phyloP scores from a whole-genome alignment of 2,888 invertebrate species.

The Osmoderma eremita region DNA sequence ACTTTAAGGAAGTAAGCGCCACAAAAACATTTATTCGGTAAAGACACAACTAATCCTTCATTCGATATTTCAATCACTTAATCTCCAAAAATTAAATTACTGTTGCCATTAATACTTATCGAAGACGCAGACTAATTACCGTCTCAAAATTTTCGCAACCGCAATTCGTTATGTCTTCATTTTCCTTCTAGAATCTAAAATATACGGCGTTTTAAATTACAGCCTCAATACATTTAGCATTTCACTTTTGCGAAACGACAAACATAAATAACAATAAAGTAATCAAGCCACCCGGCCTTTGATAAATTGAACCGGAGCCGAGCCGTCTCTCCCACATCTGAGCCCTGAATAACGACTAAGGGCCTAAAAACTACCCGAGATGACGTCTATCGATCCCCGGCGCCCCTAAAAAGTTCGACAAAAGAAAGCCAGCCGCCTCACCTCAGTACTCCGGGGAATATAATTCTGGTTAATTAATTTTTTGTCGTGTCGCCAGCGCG shows the following conservation, averaged over 20 bases:
- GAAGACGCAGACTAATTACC: no score
- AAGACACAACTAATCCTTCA: no score
- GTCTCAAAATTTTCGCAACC: no score
- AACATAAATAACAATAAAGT: constrained; percentile 28
- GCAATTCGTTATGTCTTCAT: no score
- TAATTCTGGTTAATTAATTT: constrained; percentile 38
- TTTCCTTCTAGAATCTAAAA: background rate
- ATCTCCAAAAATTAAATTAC: no score
- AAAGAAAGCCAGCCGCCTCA: constrained; percentile 12
- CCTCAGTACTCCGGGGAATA: constrained; percentile 17
- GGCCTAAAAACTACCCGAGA: constrained; percentile 3
- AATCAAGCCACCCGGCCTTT: constrained; percentile 1
- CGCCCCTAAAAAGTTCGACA: constrained; percentile 22
- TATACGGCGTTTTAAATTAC: background rate
- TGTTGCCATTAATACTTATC: no score
- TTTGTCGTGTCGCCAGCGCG: constrained; percentile 13
- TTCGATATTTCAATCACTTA: no score
- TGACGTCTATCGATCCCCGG: constrained; percentile 16
- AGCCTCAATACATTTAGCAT: constrained; percentile 12
- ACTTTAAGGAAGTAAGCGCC: background rate
- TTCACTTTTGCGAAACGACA: constrained; percentile 16
- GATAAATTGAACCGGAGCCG: constrained; percentile 12
- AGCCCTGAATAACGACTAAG: constrained; percentile 8
- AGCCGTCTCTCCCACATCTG: background rate
- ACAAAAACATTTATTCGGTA: background rate